Evolutionary conservation across 30 jellyfish, hydroid and myxozoan species (phyloP).

Genomic region (Catostylus mosaicus): DNA sequence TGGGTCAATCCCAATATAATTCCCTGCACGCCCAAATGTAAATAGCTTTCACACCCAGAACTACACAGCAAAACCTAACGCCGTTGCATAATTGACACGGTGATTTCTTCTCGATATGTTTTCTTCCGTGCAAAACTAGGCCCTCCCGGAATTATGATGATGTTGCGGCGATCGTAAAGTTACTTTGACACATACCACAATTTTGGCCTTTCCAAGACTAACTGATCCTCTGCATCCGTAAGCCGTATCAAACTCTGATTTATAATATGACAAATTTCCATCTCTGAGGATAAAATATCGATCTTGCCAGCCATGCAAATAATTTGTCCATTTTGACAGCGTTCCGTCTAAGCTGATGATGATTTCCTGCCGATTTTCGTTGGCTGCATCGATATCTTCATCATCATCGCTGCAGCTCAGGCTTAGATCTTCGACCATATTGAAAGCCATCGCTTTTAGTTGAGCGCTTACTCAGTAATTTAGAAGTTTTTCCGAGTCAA

Average conservation of each 20-base stretch:
- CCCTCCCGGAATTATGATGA: too few relatives aligned
- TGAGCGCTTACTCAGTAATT: too few relatives aligned
- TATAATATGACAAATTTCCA: constrained; percentile 91
- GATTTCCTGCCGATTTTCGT: constrained; percentile 62
- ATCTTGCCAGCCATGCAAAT: constrained; percentile 98
- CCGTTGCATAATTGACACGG: too few relatives aligned
- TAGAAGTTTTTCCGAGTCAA: too few relatives aligned
- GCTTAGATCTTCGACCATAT: constrained; percentile 65
- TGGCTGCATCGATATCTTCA: constrained; percentile 54
- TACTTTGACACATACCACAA: constrained; percentile 70
- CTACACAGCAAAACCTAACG: too few relatives aligned
- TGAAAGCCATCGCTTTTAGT: constrained; percentile 28
- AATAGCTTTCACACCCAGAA: too few relatives aligned
- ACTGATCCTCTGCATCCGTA: constrained; percentile 98
- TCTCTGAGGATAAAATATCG: constrained; percentile 80
- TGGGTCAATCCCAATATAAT: too few relatives aligned
- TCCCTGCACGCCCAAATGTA: too few relatives aligned
- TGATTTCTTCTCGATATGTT: too few relatives aligned
- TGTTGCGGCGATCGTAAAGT: not conserved
- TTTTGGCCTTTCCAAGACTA: constrained; percentile 78
- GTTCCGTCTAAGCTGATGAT: constrained; percentile 81
- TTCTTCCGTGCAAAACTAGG: too few relatives aligned
- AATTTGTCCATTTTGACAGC: constrained; percentile 98
- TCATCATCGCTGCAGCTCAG: constrained; percentile 70
- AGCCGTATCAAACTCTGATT: constrained; percentile 92